These are phyloP conservation scores for Eulithis testata DNA, from an alignment of 2,888 invertebrate species.

Conservation along the genomic window DNA sequence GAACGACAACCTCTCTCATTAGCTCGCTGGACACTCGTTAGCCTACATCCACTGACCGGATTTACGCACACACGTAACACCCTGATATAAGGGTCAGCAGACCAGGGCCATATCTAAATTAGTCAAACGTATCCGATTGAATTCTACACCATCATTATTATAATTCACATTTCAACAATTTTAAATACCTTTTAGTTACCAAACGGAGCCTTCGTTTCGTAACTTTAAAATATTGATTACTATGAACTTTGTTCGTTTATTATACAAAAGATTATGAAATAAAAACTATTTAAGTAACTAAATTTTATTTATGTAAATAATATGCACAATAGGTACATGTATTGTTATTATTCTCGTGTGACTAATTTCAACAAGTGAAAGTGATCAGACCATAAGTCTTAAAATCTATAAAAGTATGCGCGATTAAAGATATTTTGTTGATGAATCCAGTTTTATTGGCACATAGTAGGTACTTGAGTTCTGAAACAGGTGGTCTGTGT, in stretches of 20 bases:
- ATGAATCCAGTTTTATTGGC: conserved; percentile 48
- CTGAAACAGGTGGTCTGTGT: conserved; percentile 6
- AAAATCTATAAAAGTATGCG: conserved; percentile 55
- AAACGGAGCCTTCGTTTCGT: conserved; percentile 12
- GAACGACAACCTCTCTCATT: conserved; percentile 56
- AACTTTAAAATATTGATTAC: conserved; percentile 17
- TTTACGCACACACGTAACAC: conserved; percentile 46
- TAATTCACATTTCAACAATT: conserved; percentile 25
- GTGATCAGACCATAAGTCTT: conserved; percentile 53
- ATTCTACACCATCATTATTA: conserved; percentile 17
- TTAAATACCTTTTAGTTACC: conserved; percentile 7
- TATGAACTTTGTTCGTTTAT: conserved; percentile 10
- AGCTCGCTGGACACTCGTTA: conserved; percentile 74
- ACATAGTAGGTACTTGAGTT: conserved; percentile 7
- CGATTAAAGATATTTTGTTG: conserved; percentile 50
- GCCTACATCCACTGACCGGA: conserved; percentile 71
- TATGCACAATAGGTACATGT: conserved; percentile 4
- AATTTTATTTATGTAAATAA: conserved; percentile 11
- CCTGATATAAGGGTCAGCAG: conserved; percentile 37
- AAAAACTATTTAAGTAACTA: conserved; percentile 1
- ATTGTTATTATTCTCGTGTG: conserved; percentile 2
- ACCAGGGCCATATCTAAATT: conserved; percentile 33
- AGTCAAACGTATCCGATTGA: conserved; percentile 34
- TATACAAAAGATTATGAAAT: conserved; percentile 9
- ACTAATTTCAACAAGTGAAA: conserved; percentile 50